A percentile compares a stretch with the other conserved stretches of the same genome.
Evolutionary conservation across 2,797 vertebrate species (phyloP).

Genomic region (Catamblyrhynchus diadema): DNA sequence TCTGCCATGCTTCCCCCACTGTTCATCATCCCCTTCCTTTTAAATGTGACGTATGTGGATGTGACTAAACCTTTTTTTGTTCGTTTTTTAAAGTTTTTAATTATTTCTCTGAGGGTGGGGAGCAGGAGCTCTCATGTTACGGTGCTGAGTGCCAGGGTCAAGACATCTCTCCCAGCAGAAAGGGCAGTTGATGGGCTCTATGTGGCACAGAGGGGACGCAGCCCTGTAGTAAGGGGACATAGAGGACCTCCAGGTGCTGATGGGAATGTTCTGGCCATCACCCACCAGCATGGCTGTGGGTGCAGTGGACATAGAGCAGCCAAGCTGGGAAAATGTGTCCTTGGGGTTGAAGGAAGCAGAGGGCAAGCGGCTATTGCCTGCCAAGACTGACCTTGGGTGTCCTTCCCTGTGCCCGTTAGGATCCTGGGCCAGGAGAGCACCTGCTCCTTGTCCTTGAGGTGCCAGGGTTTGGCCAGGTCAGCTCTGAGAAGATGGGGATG

Average conservation of each 20-base stretch:
- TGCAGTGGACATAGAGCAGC: neutral
- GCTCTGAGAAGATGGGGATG: neutral
- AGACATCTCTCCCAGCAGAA: neutral
- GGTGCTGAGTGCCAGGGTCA: neutral
- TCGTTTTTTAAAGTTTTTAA: neutral
- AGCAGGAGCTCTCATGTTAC: neutral
- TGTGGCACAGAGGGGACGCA: neutral
- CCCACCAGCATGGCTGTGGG: too few species aligned
- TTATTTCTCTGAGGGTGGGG: neutral
- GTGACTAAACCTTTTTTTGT: conserved; percentile 1
- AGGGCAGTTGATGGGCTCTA: neutral
- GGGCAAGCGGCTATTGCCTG: neutral
- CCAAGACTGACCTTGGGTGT: rapidly evolving
- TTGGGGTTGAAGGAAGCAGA: neutral
- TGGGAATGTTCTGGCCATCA: neutral
- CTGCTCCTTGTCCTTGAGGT: rapidly evolving
- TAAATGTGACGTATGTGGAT: conserved; percentile 52
- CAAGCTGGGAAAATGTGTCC: rapidly evolving
- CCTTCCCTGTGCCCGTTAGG: neutral
- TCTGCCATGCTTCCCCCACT: neutral
- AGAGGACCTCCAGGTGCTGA: neutral
- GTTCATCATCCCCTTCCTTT: conserved; percentile 5
- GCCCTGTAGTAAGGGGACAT: neutral
- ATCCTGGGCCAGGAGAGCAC: neutral
- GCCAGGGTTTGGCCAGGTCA: neutral